Evolutionary conservation across 1,140 invertebrate species (phyloP), one percentile per base, ranked within the genome.

Genomic region (Zaprionus ghesquierei): DNA sequence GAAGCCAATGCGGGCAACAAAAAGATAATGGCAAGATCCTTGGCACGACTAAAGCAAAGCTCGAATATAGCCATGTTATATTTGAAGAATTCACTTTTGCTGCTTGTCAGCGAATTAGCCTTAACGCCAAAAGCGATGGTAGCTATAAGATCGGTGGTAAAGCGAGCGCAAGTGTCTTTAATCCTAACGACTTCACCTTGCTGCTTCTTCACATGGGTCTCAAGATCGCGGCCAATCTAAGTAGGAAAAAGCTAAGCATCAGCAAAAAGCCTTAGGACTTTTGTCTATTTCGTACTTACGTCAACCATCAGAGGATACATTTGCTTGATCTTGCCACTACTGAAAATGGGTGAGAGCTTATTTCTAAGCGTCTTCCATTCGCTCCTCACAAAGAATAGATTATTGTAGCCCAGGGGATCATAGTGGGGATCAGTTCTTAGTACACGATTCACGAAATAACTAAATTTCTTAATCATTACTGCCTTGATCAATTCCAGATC

Each of bases 131-230:
- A 94, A 10, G 93, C 94, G 58, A 92, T 93, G 5, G 92, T 94
- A 5, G 93, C 93, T 53, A 95, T 94, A 9, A 94, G 92, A 81
- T 95, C 94, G 15, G 94, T 94, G 25, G 93, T 93, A 56, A 93
- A 94, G 53, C 93, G 91, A 0, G 92, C 92, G 41, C 89, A 92
- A 0, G 92, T 15, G 2, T 93, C 92, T 55, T 92, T 93, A 0
- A 93, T 35, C 3, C 55, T 50, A 0, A 81, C 29, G 0, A 66
- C 18, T 0, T 63, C 55, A 3, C 33, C 49, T 5, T 35, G 35
- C 2, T 51, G 6, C 9, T 62, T 56, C 0, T 33, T 22, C 5
- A 70, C 50, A 49, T 72, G 66, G 0, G 15, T 54, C 35, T 90
- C 81, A 25, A 90, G 46, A 20, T 90, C 68, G 15, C 70, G 63